These are phyloP conservation scores for Psittacula cyanocephala DNA, from an alignment of 2,113 vertebrate species.

Conservation along the genomic window DNA sequence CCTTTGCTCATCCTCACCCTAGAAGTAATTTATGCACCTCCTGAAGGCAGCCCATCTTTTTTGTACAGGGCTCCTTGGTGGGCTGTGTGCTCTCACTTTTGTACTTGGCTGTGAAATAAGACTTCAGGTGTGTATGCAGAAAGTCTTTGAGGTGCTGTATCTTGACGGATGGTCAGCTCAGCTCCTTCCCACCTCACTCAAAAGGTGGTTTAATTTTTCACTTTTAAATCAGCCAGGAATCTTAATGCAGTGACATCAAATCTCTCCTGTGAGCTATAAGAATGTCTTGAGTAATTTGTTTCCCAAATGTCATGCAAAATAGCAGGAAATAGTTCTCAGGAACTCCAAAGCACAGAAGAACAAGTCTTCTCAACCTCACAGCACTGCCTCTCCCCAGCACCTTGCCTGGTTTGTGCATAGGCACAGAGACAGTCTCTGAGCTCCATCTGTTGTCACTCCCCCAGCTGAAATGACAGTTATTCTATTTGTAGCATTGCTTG, in stretches of 20 bases:
- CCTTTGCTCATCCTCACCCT: neutral
- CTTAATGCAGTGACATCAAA: neutral
- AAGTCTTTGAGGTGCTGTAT: neutral
- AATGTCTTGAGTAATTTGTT: neutral
- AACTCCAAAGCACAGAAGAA: conserved; percentile 8
- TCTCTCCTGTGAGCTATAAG: neutral
- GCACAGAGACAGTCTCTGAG: conserved; percentile 33
- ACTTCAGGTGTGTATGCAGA: neutral
- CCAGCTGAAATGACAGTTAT: conserved; percentile 13
- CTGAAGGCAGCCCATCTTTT: neutral
- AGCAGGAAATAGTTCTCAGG: neutral
- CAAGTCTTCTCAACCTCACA: neutral
- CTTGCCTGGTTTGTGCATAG: conserved; percentile 44
- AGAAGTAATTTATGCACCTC: neutral
- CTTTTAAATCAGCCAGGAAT: neutral
- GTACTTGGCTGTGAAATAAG: neutral
- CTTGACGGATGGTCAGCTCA: neutral
- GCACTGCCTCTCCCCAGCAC: conserved; percentile 8
- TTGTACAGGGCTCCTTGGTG: neutral
- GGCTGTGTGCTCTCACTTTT: neutral
- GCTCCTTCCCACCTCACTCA: neutral
- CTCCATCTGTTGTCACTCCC: conserved; percentile 55
- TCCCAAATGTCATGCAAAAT: conserved; percentile 23
- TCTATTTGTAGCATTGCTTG: conserved; percentile 10
- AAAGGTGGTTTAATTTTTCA: neutral